A percentile compares a stretch with the other conserved stretches of the same genome.
Evolutionary conservation across 1,140 invertebrate species (phyloP).

Genomic region (Tachypleus tridentatus): DNA sequence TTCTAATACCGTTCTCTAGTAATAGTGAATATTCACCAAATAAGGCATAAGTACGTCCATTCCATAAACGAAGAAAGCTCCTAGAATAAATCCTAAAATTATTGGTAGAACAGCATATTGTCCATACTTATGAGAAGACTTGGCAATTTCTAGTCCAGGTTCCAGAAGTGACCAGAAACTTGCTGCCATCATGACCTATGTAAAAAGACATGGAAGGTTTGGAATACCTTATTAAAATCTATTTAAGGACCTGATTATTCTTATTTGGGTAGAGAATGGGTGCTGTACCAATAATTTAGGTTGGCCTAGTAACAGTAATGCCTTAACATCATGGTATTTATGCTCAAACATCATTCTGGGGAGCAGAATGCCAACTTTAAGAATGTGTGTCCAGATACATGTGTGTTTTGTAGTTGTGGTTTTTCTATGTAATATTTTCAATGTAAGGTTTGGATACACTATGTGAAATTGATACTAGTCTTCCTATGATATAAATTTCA

Average conservation of each 20-base stretch:
- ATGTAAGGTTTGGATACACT: too few species aligned
- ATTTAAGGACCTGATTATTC: too few species aligned
- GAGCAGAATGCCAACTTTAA: too few species aligned
- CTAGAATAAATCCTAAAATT: constrained; percentile 79
- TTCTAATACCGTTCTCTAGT: background rate
- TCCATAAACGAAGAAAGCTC: constrained; percentile 84
- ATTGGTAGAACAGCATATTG: constrained; percentile 74
- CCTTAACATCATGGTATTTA: background rate
- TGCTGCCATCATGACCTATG: constrained; percentile 80
- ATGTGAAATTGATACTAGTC: too few species aligned
- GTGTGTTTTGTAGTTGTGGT: too few species aligned
- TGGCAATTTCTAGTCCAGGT: constrained; percentile 88
- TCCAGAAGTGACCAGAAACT: constrained; percentile 93
- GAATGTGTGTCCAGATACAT: too few species aligned
- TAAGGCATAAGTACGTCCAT: constrained; percentile 79
- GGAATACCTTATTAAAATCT: background rate
- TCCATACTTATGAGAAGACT: constrained; percentile 65
- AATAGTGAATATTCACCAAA: constrained; percentile 39
- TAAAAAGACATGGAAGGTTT: constrained; percentile 8
- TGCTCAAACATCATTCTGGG: background rate
- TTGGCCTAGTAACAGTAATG: too few species aligned
- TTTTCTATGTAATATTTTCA: too few species aligned
- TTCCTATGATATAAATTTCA: too few species aligned
- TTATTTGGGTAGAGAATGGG: too few species aligned
- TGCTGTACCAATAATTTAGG: too few species aligned